phyloP scores from a whole-genome alignment of 2,797 vertebrate species.

The Borostomias antarcticus region DNA sequence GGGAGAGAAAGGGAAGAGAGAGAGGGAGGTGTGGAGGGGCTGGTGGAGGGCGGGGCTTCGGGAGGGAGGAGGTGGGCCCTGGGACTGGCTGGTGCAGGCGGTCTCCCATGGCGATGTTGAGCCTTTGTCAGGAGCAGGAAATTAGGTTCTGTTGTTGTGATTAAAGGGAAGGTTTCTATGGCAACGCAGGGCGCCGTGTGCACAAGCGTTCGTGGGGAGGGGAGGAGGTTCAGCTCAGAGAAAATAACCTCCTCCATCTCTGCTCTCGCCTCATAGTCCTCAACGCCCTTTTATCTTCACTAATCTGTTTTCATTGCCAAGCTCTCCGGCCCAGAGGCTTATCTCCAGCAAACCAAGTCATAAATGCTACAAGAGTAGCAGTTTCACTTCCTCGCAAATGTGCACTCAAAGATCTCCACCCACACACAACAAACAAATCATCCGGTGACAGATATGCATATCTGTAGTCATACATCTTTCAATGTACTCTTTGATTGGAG shows the following conservation, averaged over 20 bases:
- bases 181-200: constrained; percentile 74
- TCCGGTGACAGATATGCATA: background rate
- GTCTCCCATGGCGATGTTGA: constrained; percentile 68
- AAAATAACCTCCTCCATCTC: constrained; percentile 66
- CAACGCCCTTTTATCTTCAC: constrained; percentile 65
- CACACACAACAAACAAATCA: constrained; percentile 15
- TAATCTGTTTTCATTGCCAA: constrained; percentile 69
- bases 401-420: constrained; percentile 21
- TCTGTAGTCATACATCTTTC: background rate
- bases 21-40: constrained; percentile 17
- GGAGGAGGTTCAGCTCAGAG: constrained; percentile 79
- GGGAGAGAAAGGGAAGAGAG: constrained; percentile 41
- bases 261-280: constrained; percentile 53
- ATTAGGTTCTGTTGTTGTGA: constrained; percentile 78
- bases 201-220: constrained; percentile 65
- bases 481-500: background rate
- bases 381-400: constrained; percentile 45
- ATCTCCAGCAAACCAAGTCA: constrained; percentile 48
- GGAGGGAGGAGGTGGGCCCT: constrained; percentile 58
- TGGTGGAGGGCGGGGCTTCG: constrained; percentile 49
- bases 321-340: constrained; percentile 57
- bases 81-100: constrained; percentile 64
- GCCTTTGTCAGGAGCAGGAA: constrained; percentile 78
- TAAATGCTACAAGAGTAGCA: constrained; percentile 40
- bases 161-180: constrained; percentile 79